A percentile compares a stretch with the other conserved stretches of the same genome.
These are phyloP conservation scores for Scolopax rusticola DNA, from an alignment of 2,797 vertebrate species.

Conservation along the genomic window DNA sequence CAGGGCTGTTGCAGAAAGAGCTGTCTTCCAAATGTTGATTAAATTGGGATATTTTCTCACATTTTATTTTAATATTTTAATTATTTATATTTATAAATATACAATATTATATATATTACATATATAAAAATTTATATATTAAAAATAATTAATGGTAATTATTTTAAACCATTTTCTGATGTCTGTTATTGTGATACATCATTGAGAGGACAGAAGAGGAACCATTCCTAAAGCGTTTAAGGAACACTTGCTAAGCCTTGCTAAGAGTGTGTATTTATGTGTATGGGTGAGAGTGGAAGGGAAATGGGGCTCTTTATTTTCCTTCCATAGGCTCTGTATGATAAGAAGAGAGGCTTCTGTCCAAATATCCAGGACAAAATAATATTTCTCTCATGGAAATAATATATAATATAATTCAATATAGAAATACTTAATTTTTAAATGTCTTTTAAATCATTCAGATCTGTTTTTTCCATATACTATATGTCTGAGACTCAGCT, in stretches of 20 bases:
- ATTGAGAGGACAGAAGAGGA: neutral
- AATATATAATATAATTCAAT: neutral
- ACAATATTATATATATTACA: too few species aligned
- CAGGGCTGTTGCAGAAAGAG: neutral
- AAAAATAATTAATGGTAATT: too few species aligned
- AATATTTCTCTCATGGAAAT: neutral
- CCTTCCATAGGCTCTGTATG: neutral
- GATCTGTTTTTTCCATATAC: rapidly evolving
- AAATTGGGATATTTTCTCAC: neutral
- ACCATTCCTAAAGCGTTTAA: neutral
- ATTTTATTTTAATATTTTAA: too few species aligned
- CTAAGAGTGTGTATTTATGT: neutral
- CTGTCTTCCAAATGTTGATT: neutral
- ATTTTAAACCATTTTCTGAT: neutral
- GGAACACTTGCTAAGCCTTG: neutral
- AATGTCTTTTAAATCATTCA: rapidly evolving
- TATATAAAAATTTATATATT: too few species aligned
- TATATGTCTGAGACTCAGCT: rapidly evolving
- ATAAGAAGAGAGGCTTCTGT: neutral
- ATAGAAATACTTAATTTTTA: neutral
- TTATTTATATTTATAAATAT: too few species aligned
- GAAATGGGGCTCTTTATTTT: neutral
- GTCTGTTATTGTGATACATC: neutral
- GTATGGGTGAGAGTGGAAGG: neutral
- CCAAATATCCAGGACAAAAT: neutral